These are phyloP conservation scores for Hirudinaria manillensis DNA, from an alignment of 2,888 invertebrate species.

Conservation along the genomic window DNA sequence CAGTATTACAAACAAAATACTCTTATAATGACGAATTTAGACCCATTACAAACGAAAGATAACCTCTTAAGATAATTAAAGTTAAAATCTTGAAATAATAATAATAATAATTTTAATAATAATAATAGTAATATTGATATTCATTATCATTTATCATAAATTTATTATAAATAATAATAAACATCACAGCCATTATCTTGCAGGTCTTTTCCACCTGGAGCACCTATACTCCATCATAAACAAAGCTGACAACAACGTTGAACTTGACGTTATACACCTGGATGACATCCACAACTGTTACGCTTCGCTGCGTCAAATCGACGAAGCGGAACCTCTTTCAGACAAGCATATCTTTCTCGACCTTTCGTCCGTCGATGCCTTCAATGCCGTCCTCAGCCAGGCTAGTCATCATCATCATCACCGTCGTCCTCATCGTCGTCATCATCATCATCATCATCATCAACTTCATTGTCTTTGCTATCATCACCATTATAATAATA, in stretches of 20 bases:
- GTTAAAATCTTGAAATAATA: too few species aligned
- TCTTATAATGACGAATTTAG: too few species aligned
- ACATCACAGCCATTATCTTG: not conserved
- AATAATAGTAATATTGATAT: too few species aligned
- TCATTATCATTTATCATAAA: too few species aligned
- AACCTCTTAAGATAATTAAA: too few species aligned
- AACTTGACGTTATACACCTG: slow-evolving; percentile 18
- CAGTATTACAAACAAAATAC: too few species aligned
- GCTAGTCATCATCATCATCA: not conserved
- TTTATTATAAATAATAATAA: too few species aligned
- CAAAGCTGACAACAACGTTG: not conserved
- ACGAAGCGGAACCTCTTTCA: slow-evolving; percentile 15
- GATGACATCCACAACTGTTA: slow-evolving; percentile 17
- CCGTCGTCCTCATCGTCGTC: not conserved
- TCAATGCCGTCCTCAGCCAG: slow-evolving; percentile 20
- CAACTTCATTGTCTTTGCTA: not conserved
- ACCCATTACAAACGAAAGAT: too few species aligned
- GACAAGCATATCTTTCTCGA: slow-evolving; percentile 24
- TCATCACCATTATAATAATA: not conserved
- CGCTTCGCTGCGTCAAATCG: slow-evolving; percentile 16
- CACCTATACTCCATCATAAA: slow-evolving; percentile 27
- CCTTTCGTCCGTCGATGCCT: slow-evolving; percentile 20
- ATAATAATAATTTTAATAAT: too few species aligned
- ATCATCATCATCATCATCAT: slow-evolving; percentile 11
- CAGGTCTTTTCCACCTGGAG: slow-evolving; percentile 28